Conservation (phyloP, 2,797 vertebrate species). For the Gymnothorax reevesii region DNA sequence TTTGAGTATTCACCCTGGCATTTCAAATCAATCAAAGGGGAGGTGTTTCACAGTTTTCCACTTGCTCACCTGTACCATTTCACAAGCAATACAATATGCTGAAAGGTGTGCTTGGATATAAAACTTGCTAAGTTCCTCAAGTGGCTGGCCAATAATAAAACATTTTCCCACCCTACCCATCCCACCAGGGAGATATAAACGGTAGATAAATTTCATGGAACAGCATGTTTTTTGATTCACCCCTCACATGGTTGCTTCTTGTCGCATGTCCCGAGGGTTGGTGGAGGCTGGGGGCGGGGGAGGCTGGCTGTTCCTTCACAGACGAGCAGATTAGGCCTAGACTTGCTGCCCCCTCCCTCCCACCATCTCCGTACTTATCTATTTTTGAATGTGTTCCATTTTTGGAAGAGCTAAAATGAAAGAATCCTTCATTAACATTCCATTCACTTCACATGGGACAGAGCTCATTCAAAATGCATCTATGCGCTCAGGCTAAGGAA, state of each 20-base stretch:
- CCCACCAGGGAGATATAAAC: neutral
- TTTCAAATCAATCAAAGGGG: neutral
- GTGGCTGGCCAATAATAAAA: constrained; percentile 49
- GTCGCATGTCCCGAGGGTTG: no score
- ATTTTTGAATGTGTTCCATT: neutral
- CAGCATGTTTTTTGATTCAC: neutral
- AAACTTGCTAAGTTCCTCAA: constrained; percentile 13
- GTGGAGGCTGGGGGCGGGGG: no score
- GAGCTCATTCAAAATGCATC: neutral
- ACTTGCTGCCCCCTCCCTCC: no score
- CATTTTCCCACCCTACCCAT: constrained; percentile 52
- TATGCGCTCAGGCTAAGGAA: neutral
- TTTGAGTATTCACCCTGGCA: neutral
- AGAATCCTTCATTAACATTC: neutral
- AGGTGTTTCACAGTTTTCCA: neutral
- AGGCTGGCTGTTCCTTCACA: no score
- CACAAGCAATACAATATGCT: no score
- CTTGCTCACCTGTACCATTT: neutral
- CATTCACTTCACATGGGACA: neutral
- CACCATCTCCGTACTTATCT: no score
- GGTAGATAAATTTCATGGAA: neutral
- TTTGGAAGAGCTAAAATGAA: neutral
- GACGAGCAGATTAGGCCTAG: no score
- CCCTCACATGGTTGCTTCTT: neutral
- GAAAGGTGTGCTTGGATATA: no score